Conservation (phyloP, 2,797 vertebrate species). For the Cryptoblepharus egeriae region DNA sequence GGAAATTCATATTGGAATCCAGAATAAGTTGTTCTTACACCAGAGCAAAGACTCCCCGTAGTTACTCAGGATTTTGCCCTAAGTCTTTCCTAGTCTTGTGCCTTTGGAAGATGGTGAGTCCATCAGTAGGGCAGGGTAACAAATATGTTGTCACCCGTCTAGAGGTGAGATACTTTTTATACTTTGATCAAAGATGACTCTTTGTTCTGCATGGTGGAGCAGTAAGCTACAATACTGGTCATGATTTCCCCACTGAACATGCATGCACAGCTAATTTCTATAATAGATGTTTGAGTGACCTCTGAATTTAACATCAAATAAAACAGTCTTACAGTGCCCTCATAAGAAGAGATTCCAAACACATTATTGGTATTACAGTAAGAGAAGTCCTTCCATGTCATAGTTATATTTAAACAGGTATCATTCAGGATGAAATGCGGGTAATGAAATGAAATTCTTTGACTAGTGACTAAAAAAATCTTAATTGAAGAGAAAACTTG, state of each 20-base stretch:
- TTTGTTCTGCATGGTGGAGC: background rate
- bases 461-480: background rate
- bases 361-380: background rate
- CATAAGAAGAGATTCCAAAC: background rate
- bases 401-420: background rate
- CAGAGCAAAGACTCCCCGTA: too few relatives aligned
- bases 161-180: background rate
- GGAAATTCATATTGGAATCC: too few relatives aligned
- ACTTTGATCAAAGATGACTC: background rate
- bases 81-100: background rate
- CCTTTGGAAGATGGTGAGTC: background rate
- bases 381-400: background rate
- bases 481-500: background rate
- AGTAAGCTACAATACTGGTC: too few relatives aligned
- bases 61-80: too few relatives aligned
- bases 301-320: background rate
- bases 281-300: background rate
- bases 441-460: background rate
- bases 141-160: background rate
- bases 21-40: too few relatives aligned
- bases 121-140: too few relatives aligned
- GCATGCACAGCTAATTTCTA: background rate
- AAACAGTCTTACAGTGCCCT: background rate
- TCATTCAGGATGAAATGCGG: background rate
- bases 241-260: too few relatives aligned